Conservation (phyloP, 2,888 invertebrate genomes). For the Teleiodes luculella region DNA sequence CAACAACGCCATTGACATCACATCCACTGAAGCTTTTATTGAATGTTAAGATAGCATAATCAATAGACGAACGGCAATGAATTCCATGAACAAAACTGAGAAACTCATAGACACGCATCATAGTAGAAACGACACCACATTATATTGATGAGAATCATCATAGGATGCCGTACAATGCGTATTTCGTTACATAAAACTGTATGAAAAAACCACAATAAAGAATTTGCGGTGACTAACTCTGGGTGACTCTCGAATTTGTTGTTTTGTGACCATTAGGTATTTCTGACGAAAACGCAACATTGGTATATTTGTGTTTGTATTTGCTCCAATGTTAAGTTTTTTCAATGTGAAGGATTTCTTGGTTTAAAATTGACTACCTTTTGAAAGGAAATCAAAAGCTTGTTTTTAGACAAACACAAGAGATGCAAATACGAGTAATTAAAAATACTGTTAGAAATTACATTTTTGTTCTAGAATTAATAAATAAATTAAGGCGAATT, state of each 20-base stretch:
- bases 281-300: neutral
- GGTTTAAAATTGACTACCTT: too few relatives aligned
- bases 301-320: neutral
- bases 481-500: too few relatives aligned
- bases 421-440: too few relatives aligned
- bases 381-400: too few relatives aligned
- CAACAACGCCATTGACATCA: neutral
- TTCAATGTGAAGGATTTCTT: too few relatives aligned
- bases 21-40: neutral
- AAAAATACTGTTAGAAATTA: too few relatives aligned
- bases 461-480: too few relatives aligned
- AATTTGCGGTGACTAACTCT: constrained; percentile 1
- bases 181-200: constrained; percentile 33
- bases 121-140: constrained; percentile 30
- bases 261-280: neutral
- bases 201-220: constrained; percentile 27
- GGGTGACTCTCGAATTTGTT: constrained; percentile 6
- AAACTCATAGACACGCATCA: neutral
- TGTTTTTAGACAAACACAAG: too few relatives aligned
- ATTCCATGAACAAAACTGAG: neutral
- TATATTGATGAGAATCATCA: constrained; percentile 41
- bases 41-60: neutral
- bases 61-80: neutral
- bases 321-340: too few relatives aligned
- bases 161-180: constrained; percentile 35